These are phyloP conservation scores for Craseonycteris thonglongyai DNA, from an alignment of 2,113 vertebrate genomes.

Conservation along the genomic window DNA sequence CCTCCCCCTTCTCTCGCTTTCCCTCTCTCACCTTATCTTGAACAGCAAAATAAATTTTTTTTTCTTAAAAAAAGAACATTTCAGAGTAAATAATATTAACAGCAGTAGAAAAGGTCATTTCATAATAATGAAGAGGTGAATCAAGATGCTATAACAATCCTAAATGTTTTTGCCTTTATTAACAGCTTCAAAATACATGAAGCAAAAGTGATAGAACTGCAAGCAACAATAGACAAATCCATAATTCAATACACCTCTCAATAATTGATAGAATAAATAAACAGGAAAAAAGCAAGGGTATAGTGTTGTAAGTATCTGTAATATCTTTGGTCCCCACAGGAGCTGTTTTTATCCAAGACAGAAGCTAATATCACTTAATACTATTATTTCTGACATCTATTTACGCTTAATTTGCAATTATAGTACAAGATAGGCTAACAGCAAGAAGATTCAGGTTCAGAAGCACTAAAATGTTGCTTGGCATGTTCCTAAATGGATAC, in stretches of 20 bases:
- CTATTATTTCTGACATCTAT: slow-evolving; percentile 18
- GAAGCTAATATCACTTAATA: slow-evolving; percentile 10
- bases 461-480: not conserved
- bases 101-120: not conserved
- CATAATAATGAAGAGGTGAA: not conserved
- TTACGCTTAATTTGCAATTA: slow-evolving; percentile 29
- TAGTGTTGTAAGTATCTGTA: not conserved
- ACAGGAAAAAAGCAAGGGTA: not conserved
- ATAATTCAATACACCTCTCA: not conserved
- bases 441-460: not conserved
- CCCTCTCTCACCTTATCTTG: too few species aligned
- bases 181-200: not conserved
- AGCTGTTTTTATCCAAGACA: slow-evolving; percentile 36
- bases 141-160: not conserved
- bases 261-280: not conserved
- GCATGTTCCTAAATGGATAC: not conserved
- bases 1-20: too few species aligned
- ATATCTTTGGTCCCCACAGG: not conserved
- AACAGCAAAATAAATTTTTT: too few species aligned
- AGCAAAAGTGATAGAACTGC: not conserved
- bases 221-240: not conserved
- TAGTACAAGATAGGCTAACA: not conserved
- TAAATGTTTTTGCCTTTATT: not conserved
- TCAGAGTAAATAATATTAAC: not conserved
- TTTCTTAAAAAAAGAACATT: too few species aligned